phyloP scores from a whole-genome alignment of 2,888 invertebrate species.

The Physocephala rufipes region DNA sequence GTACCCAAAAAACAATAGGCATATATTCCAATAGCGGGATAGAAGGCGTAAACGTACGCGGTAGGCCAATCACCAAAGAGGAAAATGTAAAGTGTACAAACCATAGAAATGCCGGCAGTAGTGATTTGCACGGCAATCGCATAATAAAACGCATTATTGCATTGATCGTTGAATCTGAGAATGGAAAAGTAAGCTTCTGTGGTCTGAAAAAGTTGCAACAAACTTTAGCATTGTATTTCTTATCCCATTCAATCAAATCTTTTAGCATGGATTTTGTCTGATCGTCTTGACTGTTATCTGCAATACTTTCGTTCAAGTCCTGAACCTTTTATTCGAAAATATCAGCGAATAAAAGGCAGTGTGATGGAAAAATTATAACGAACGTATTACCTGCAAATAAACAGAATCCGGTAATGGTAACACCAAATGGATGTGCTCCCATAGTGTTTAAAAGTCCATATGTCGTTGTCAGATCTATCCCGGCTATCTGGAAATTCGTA shows the following conservation, averaged over 20 bases:
- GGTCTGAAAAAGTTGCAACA: neutral
- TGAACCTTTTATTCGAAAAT: conserved; percentile 12
- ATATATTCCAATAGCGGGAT: neutral
- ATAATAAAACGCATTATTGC: neutral
- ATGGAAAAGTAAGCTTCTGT: neutral
- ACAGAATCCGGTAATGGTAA: conserved; percentile 31
- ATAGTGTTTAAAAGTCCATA: conserved; percentile 16
- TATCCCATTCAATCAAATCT: conserved; percentile 9
- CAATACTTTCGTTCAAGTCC: neutral
- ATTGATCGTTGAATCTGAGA: neutral
- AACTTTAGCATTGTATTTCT: neutral
- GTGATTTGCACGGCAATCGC: neutral
- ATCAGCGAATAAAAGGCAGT: conserved; percentile 6
- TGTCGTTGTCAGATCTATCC: conserved; percentile 12
- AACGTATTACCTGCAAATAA: conserved; percentile 35
- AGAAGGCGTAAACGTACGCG: neutral
- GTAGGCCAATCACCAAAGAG: neutral
- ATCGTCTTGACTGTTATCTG: neutral
- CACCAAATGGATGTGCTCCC: conserved; percentile 22
- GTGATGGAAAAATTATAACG: conserved; percentile 18
- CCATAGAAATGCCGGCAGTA: neutral
- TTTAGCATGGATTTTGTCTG: neutral
- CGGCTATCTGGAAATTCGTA: conserved; percentile 34
- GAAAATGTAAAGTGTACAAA: conserved; percentile 6
- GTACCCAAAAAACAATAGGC: conserved; percentile 15